These are phyloP conservation scores for Podabrus alpinus DNA, from an alignment of 2,888 invertebrate genomes.

Conservation along the genomic window DNA sequence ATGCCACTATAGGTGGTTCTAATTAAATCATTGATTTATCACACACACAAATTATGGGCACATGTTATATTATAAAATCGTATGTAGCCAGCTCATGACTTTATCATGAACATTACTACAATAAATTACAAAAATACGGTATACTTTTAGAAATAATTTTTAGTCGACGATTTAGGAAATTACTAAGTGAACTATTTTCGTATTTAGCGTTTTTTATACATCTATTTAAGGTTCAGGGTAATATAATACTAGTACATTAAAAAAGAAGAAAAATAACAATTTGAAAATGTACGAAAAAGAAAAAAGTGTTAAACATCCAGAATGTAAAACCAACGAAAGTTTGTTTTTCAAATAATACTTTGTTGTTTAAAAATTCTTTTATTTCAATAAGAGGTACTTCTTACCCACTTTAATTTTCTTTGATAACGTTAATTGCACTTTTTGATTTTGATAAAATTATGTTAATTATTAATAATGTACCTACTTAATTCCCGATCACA, in stretches of 20 bases:
- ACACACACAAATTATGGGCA: background rate
- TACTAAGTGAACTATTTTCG: background rate
- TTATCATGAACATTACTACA: too few species aligned
- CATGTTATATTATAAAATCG: background rate
- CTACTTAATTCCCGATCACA: too few species aligned
- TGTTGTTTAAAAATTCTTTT: too few species aligned
- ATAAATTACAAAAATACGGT: background rate
- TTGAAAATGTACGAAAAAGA: background rate
- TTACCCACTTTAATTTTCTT: too few species aligned
- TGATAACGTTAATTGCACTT: too few species aligned
- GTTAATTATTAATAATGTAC: too few species aligned
- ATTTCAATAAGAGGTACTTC: too few species aligned
- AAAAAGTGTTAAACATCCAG: background rate
- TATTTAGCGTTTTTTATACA: background rate
- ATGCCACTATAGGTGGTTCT: slow-evolving; percentile 7
- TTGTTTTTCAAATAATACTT: too few species aligned
- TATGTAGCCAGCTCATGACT: background rate
- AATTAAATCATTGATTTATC: background rate
- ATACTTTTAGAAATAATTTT: background rate
- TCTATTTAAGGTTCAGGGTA: background rate
- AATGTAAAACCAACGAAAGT: background rate
- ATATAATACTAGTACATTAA: background rate
- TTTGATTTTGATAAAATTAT: too few species aligned
- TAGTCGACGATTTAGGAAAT: background rate
- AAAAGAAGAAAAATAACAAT: background rate